Evolutionary conservation across 2,888 invertebrate genomes (phyloP), one percentile per base, ranked within the genome.

Genomic region (Pterostichus niger): DNA sequence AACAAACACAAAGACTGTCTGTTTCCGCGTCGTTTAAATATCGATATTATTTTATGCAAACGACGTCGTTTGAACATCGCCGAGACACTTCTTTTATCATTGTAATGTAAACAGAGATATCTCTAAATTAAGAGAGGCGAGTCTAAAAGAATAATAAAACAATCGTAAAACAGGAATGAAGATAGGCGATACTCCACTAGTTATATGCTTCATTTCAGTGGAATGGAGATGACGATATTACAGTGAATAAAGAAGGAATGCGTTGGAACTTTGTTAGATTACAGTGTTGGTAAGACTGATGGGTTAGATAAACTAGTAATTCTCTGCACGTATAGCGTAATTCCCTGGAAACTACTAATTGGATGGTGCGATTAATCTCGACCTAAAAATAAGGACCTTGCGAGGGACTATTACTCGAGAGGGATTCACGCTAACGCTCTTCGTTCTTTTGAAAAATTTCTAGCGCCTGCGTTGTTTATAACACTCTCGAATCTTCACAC

Each of bases 341-440:
- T 61, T 59, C 78, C 35, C 56, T 59, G 44, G 59, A 35, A 78
- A 78, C 78, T 78, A 78, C 78, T 78, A 78, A 78, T 78, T 78
- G 78, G 78, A 78, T 78, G 78, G 40, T 7, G 61, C 78, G 59
- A 78, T 78, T 78, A 78, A 78, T 78, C 78, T 78, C 10, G 68
- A 13, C 68, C 68, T 40, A 71, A 71, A 71, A 71, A 71, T 71
- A 44, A 71, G 68, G 44, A 44, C 17, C 44, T 15, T 17, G 17
- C 15, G 17, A 15, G 15, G 17, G 46, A 44, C 68, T 40, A 71
- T 71, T 71, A 71, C 44, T 17, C 44, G 68, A 13, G 13, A 11
- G 13, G 35, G 35, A 35, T 35, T 35, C 35, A 6, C 35, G n/a
- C n/a, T n/a, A n/a, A 24, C 24, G 24, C 24, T 3, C 24, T 24